These are phyloP conservation scores for Rutilus rutilus DNA, from an alignment of 2,113 vertebrate species.

Conservation along the genomic window DNA sequence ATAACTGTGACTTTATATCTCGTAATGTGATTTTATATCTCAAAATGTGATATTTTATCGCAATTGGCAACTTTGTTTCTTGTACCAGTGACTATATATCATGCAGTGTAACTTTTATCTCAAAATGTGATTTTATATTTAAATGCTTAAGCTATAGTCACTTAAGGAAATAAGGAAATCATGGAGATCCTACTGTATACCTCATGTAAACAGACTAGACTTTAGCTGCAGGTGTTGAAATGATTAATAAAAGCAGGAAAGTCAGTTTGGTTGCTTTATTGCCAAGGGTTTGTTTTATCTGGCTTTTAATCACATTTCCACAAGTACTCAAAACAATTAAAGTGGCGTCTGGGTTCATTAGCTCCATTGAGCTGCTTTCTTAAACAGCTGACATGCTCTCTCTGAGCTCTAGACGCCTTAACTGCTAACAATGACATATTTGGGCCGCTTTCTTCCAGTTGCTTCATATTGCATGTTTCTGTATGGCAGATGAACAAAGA, in stretches of 20 bases:
- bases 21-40: no score
- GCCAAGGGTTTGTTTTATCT: slow-evolving; percentile 24
- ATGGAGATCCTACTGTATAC: neutral
- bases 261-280: slow-evolving; percentile 18
- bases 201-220: neutral
- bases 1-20: no score
- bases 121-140: neutral
- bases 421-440: slow-evolving; percentile 25
- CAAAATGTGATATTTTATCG: no score
- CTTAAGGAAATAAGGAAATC: neutral
- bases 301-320: slow-evolving; percentile 38
- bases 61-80: no score
- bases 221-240: neutral
- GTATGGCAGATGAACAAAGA: slow-evolving; percentile 21
- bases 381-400: slow-evolving; percentile 6
- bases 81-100: neutral
- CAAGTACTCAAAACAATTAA: slow-evolving; percentile 14
- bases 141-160: neutral
- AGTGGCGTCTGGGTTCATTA: slow-evolving; percentile 43
- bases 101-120: neutral
- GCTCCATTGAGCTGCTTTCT: slow-evolving; percentile 24
- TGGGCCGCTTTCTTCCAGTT: slow-evolving; percentile 22
- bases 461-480: slow-evolving; percentile 31
- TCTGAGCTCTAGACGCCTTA: slow-evolving; percentile 9
- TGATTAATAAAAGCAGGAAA: neutral